Conservation (phyloP, 2,113 vertebrate species). For the Felis catus region F.catus_Fca126_mat1.0 CM031414.1:130489501-130490000, state of each 20-base stretch:
- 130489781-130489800: not conserved
- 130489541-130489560: slow-evolving; percentile 56
- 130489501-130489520: accelerated
- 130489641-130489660: not conserved
- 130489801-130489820: not conserved
- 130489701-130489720: not conserved
- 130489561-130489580: accelerated
- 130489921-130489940: not conserved
- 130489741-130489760: not conserved
- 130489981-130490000: not conserved
- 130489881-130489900: not conserved
- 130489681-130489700: not conserved
- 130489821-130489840: not conserved
- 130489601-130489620: accelerated
- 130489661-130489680: not conserved
- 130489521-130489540: not conserved
- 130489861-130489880: not conserved
- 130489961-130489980: not conserved
- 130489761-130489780: not conserved
- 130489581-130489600: not conserved
- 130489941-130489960: not conserved
- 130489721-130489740: too few relatives aligned
- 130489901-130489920: not conserved
- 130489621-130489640: accelerated
- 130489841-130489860: not conserved